A percentile compares a stretch with the other conserved stretches of the same genome.
Evolutionary conservation across 2,888 invertebrate genomes (phyloP).

Genomic region (Metalampra italica): DNA sequence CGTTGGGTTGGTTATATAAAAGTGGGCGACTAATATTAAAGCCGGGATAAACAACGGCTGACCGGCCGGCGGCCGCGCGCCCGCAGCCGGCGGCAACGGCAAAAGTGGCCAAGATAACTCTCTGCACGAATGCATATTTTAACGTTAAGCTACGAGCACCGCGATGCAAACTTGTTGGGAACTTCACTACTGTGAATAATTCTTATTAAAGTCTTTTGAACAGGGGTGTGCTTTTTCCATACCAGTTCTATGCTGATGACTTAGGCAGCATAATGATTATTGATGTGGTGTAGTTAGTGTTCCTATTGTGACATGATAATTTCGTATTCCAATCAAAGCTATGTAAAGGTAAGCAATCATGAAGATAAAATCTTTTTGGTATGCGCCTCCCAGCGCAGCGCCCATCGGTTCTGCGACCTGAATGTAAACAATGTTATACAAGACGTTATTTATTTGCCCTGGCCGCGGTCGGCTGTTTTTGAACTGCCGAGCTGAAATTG

Average conservation of each 20-base stretch:
- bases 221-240: constrained; percentile 19
- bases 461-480: too few relatives aligned
- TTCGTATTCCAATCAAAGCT: too few relatives aligned
- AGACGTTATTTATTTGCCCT: too few relatives aligned
- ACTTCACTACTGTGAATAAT: constrained; percentile 64
- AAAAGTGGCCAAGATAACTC: constrained; percentile 66
- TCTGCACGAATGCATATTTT: constrained; percentile 70
- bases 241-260: neutral
- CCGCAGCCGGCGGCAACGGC: constrained; percentile 41
- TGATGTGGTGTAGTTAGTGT: too few relatives aligned
- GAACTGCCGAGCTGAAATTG: too few relatives aligned
- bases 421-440: too few relatives aligned
- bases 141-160: constrained; percentile 59
- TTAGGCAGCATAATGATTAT: neutral
- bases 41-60: constrained; percentile 57
- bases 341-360: too few relatives aligned
- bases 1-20: constrained; percentile 11
- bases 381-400: too few relatives aligned
- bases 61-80: constrained; percentile 24
- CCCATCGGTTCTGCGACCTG: too few relatives aligned
- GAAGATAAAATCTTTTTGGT: too few relatives aligned
- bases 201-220: constrained; percentile 50
- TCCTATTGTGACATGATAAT: too few relatives aligned
- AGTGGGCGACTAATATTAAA: constrained; percentile 50
- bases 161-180: constrained; percentile 62